Evolutionary conservation across 2,113 vertebrate species (phyloP).

Genomic region (Catharus fuscescens): DNA sequence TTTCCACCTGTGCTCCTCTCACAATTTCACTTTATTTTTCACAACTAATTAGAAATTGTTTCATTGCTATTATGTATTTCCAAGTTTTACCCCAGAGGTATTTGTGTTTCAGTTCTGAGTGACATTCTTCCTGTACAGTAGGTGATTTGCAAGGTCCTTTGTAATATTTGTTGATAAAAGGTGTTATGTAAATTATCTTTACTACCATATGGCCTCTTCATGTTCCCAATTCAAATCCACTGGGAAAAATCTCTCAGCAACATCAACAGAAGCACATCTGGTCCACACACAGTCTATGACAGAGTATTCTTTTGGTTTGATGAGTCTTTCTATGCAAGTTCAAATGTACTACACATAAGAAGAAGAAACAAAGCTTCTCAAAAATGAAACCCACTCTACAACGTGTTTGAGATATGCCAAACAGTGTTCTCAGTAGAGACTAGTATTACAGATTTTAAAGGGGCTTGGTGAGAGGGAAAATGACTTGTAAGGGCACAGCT

Average conservation of each 20-base stretch:
- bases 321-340: background rate
- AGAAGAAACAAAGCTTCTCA: background rate
- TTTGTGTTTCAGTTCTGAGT: constrained; percentile 26
- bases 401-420: background rate
- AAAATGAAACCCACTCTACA: background rate
- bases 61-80: background rate
- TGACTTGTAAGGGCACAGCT: background rate
- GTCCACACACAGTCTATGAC: background rate
- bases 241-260: background rate
- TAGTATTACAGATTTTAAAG: background rate
- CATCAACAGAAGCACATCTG: constrained; percentile 17
- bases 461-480: background rate
- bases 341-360: background rate
- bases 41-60: background rate
- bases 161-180: constrained; percentile 46
- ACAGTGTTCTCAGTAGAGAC: background rate
- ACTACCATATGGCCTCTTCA: constrained; percentile 20
- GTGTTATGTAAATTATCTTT: constrained; percentile 35
- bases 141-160: constrained; percentile 40
- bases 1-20: background rate
- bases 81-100: constrained; percentile 9
- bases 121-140: background rate
- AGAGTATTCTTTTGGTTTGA: constrained; percentile 7
- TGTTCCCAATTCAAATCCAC: background rate
- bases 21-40: background rate